These are phyloP conservation scores for Laticauda laticaudata DNA, from an alignment of 2,113 vertebrate genomes.

Conservation along the genomic window DNA sequence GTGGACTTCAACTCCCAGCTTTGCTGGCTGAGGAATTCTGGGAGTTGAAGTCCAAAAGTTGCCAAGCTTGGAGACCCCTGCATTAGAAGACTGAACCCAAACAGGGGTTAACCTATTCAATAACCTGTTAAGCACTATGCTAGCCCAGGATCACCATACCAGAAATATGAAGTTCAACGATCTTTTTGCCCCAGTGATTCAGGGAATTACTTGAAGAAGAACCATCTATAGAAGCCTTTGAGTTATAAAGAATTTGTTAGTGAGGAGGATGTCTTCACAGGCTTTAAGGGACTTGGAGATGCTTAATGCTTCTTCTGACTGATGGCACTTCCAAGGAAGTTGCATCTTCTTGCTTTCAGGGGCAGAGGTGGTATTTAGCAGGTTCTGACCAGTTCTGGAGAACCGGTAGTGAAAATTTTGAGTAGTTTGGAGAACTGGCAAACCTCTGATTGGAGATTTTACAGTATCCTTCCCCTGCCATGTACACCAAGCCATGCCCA, in stretches of 20 bases:
- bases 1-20: too few species aligned
- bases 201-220: not conserved
- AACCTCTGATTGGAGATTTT: too few species aligned
- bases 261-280: not conserved
- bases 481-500: too few species aligned
- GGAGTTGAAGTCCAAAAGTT: too few species aligned
- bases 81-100: not conserved
- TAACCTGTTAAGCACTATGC: not conserved
- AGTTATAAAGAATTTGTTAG: not conserved
- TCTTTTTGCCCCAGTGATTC: not conserved
- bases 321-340: too few species aligned
- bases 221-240: not conserved
- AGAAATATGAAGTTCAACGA: not conserved
- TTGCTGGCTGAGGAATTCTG: too few species aligned
- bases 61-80: too few species aligned
- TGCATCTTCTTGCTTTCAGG: not conserved
- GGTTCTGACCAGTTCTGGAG: too few species aligned
- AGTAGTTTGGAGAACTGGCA: too few species aligned
- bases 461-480: too few species aligned
- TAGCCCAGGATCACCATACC: not conserved
- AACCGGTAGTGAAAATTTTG: too few species aligned
- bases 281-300: not conserved
- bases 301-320: not conserved
- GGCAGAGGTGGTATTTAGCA: too few species aligned
- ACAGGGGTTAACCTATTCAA: not conserved